Evolutionary conservation across 2,797 vertebrate genomes (phyloP), one percentile per base, ranked within the genome.

Genomic region (Loriculus beryllinus): DNA sequence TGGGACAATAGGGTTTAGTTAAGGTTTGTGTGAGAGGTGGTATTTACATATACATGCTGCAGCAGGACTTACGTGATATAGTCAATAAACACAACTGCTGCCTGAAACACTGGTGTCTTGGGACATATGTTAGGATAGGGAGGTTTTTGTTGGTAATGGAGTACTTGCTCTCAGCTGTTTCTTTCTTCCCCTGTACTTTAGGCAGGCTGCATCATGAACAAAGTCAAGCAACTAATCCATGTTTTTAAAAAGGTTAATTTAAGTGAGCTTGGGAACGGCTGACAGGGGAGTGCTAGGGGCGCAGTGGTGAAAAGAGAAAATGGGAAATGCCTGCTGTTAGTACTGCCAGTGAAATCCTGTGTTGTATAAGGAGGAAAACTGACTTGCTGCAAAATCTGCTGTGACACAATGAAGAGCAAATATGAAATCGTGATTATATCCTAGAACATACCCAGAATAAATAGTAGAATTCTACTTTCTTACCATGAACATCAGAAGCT

Each of bases 61-160:
- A 63, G 3, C 35, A 63, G 57, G 57, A 54, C 10, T 67, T 68
- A 11, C 0, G 1, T 28, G 47, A 16, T 43, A 10, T 63, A 0
- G 39, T 77, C 31, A 35, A 1, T 26, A 19, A n/a, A 14, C 12
- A n/a, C 22, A 52, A 68, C 48, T 28, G 29, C 62, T 62, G 22
- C 33, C 40, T 33, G 67, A 13, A 90, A 35, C 70, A 76, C 37
- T 56, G 23, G 1, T 26, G 18, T 56, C 67, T 64, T 3, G 3
- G 68, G 49, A 15, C 13, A 2, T 8, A 1, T 2, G 4, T 40
- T 88, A 10, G 0, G 21, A 17, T 37, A 10, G 0, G 0, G 29
- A 28, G 51, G 10, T 47, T 86, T 86, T 78, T 2, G 4, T 28
- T 67, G 65, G 25, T 22, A 39, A 59, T 43, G 26, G 35, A 57